Evolutionary conservation across 2,888 invertebrate genomes (phyloP), one percentile per base, ranked within the genome.

Genomic region (Caenorhabditis doughertyi): DNA sequence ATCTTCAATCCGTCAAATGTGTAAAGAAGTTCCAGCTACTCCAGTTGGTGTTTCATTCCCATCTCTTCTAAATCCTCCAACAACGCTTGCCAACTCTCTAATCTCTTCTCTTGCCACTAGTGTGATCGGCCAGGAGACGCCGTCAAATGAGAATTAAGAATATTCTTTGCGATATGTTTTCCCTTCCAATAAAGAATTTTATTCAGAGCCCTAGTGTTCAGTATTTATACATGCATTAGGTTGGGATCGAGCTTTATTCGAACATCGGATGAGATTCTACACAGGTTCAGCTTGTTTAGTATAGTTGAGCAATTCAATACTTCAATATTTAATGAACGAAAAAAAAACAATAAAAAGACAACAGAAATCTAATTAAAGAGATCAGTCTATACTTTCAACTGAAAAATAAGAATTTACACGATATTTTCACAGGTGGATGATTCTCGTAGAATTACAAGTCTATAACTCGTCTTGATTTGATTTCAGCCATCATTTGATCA

Each of bases 1-100:
- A 0, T 95, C 96, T 0, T 93, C 96, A 3, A 93, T 97, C 84
- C 96, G 96, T 92, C 95, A 96, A 92, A 96, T 96, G 0, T 96
- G 96, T 90, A 93, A 96, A 1, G 96, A 96, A 23, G 77, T 62
- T 7, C 79, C 79, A 11, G 18, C 81, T 1, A 25, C 64, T 1
- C 58, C 79, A 9, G 49, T 64, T 55, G 74, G 74, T 16, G 55
- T 76, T 18, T 71, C 79, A 23, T 71, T 71, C 29, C 79, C 65
- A n/a, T 5, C 72, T 7, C 67, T 72, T 56, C 67, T 79, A 13
- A 27, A n/a, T 21, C 42, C 67, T 23, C 56, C 76, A 0, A 25
- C 65, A n/a, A 44, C 44, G 7, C 62, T 55, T 32, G 51, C 51
- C 25, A 18, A 2, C 18, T 47, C 44, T 47, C 42, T 39, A 9